These are phyloP conservation scores for Notothenia rossii DNA, from an alignment of 2,113 vertebrate species.

Conservation along the genomic window DNA sequence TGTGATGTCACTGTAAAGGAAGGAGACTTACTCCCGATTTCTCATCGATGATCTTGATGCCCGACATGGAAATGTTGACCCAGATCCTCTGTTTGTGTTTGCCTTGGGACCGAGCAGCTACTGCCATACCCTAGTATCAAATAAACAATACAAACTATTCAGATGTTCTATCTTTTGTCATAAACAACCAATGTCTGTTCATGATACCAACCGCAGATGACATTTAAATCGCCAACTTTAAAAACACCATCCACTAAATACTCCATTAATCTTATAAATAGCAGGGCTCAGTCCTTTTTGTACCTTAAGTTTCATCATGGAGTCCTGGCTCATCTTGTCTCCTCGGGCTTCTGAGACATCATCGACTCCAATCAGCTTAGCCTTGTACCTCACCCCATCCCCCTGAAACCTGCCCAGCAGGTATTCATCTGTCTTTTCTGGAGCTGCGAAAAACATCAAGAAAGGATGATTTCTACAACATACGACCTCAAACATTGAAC, in stretches of 20 bases:
- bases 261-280: background rate
- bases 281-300: background rate
- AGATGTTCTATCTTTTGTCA: background rate
- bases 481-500: background rate
- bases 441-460: conserved; percentile 70
- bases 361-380: conserved; percentile 95
- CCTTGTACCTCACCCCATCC: conserved; percentile 95
- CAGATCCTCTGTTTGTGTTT: conserved; percentile 97
- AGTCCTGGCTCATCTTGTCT: conserved; percentile 98
- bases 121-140: conserved; percentile 90
- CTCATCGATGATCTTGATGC: conserved; percentile 96
- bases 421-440: conserved; percentile 94
- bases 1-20: background rate
- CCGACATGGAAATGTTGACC: conserved; percentile 94
- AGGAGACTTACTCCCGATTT: conserved; percentile 92
- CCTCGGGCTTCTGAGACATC: conserved; percentile 93
- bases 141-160: background rate
- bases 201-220: no score
- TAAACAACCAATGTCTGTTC: background rate
- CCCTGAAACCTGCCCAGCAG: conserved; percentile 94
- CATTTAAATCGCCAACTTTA: background rate
- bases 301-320: conserved; percentile 99
- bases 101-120: conserved; percentile 95
- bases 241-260: background rate
- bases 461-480: background rate